Evolutionary conservation across 1,140 invertebrate genomes (phyloP), one percentile per base, ranked within the genome.

Genomic region (Hycleus cichorii): DNA sequence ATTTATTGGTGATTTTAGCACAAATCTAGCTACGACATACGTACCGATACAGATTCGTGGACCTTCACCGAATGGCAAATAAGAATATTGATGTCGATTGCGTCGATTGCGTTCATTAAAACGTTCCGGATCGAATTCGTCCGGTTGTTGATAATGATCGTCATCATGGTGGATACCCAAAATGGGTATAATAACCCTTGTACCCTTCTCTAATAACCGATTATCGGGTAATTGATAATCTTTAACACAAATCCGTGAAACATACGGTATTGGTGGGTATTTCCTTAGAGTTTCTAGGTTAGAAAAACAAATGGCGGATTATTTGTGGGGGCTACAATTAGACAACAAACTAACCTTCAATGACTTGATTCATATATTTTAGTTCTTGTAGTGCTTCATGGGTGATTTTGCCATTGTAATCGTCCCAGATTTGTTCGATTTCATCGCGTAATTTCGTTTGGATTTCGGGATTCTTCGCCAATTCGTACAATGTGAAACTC

Each of bases 41-140:
- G 18, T 32, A 32, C 43, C 87, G 78, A 42, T 0, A 85, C 83
- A 6, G 88, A 89, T 45, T 42, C 40, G 9, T 42, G 40, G 40
- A 10, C 40, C 40, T 42, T 84, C 81, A 1, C 88, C 89, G 64
- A 93, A 93, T 0, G 90, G 88, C 32, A 90, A 69, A 69, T 83
- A 91, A 0, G 80, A 75, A 62, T 76, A 82, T 47, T 70, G 77
- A 47, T 43, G 63, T 48, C 67, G 73, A 59, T 47, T 70, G 61
- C 70, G 71, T 18, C 75, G 77, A 39, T 77, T 72, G 45, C 78
- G 73, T 1, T 78, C 68, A 27, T 71, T 75, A 60, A 85, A 86
- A 59, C 86, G 76, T 63, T 87, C 82, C 0, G 87, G 87, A 61
- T 79, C 72, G 68, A 82, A 90, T 32, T 70, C 65, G 7, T 85